Base-by-base conservation (phyloP, 2,113 vertebrate species). In the Thunnus maccoyii region DNA sequence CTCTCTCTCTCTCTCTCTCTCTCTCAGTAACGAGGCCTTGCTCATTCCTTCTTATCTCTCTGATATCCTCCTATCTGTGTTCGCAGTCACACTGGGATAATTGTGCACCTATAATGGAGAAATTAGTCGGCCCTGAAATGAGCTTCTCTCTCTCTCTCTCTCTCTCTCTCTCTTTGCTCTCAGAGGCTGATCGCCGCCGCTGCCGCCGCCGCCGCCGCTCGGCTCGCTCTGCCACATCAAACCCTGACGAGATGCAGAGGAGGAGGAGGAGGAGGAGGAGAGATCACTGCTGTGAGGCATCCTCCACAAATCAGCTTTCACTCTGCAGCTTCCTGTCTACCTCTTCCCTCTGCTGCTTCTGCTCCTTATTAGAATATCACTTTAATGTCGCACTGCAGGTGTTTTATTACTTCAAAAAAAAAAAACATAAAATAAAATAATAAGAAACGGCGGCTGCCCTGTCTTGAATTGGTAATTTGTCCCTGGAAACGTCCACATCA, bases 121-220 rank as follows among this genome's bases (percentile, higher is more conserved):
- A 94, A 94, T 94, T 94, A 94, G 89, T 93, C 91, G 82, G 89
- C 91, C 93, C 92, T 93, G 93, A 94, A 94, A 94, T 94, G 89
- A 93, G 91, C 93, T 92, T 89, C 89, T 86, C 85, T 75, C 71
- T 75, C 65, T 74, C 80, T 50, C 67, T 76, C 62, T 36, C 36
- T 41, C 36, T 41, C 36, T 41, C 36, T 41, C 36, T 41, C 5
- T 41, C 36, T 36, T 36, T 65, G 68, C 76, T 83, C 73, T 77
- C 66, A 22, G 87, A 86, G 78, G 66, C 76, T 62, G 65, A 82
- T 44, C 17, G 66, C 57, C 30, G 52, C 25, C 44, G 16, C 27
- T 2, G 27, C 27, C 27, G 27, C 27, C 27, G 27, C 27, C 27
- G 3, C 27, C 27, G 3, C 27, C 27, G 27, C 77, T 75, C 48